Base-by-base conservation (phyloP, 1,140 invertebrate species). In the Brachionus rubens region DNA sequence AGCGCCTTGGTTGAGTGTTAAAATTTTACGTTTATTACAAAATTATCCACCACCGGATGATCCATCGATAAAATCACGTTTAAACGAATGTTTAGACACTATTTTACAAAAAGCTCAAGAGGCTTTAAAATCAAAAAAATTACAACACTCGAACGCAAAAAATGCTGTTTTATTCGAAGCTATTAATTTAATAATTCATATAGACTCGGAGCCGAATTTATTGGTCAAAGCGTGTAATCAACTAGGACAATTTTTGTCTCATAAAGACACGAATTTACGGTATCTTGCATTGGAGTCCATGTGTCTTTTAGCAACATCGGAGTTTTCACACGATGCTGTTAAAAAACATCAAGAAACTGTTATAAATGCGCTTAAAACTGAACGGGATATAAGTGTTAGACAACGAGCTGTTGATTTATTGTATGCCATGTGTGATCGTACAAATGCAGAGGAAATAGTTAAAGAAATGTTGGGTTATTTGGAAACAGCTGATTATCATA, bases 301-400 rank as follows among this genome's bases (percentile, higher is more conserved):
- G 96, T 99, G 97, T 85, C 90, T 98, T 81, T 86, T 99, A 79
- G 96, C 97, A 21, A 99, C 94, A 9, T 98, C 96, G 1, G 97
- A 99, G 86, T 98, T 99, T 84, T 98, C 96, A 33, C 96, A 99
- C 85, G 97, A 99, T 84, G 97, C 97, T 78, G 96, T 99, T 0
- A 99, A 99, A 83, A 99, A 99, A 82, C 97, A 99, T 83, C 96
- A 99, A 86, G 96, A 99, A 86, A 97, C 98, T 19, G 96, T 99
- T 36, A 98, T 99, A 78, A 88, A 96, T 56, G 97, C 97, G 2
- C 92, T 99, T 88, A 99, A 90, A 88, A 98, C 96, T 89, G 97
- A 99, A 85, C 91, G 97, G 80, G 97, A 99, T 87, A 96, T 99
- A 0, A 98, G 94, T 77, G 96, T 99, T 0, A 88, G 97, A 77